These are phyloP conservation scores for Triplophysa rosa DNA, from an alignment of 2,113 vertebrate species.

Conservation along the genomic window DNA sequence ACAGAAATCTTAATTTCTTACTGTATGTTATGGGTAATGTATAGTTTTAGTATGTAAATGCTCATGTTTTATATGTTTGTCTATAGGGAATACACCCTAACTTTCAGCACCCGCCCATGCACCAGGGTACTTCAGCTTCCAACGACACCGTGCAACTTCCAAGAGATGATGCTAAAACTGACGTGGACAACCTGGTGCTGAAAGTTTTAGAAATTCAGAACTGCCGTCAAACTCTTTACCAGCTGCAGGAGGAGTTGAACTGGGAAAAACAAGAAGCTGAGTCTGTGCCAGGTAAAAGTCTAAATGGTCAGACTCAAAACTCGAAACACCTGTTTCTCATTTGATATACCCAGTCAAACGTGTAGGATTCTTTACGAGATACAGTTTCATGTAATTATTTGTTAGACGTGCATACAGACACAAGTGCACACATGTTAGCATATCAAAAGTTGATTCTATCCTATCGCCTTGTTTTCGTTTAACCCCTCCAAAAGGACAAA, in stretches of 20 bases:
- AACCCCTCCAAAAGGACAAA: slow-evolving; percentile 57
- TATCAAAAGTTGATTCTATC: neutral
- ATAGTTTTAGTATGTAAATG: neutral
- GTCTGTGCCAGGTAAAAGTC: slow-evolving; percentile 61
- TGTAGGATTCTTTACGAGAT: too few species aligned
- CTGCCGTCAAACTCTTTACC: slow-evolving; percentile 68
- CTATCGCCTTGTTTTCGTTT: neutral
- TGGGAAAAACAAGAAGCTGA: slow-evolving; percentile 75
- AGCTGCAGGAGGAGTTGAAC: slow-evolving; percentile 73
- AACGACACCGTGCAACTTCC: slow-evolving; percentile 15
- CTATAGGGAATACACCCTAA: neutral
- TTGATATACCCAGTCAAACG: too few species aligned
- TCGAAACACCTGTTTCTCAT: too few species aligned
- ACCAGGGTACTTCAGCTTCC: neutral
- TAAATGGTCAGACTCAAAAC: too few species aligned
- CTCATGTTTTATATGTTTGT: neutral
- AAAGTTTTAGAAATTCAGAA: slow-evolving; percentile 69
- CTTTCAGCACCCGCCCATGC: neutral
- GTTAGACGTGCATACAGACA: neutral
- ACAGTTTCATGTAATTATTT: slow-evolving; percentile 3
- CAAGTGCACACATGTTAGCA: slow-evolving; percentile 1
- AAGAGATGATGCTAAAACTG: slow-evolving; percentile 16
- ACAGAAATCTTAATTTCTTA: neutral
- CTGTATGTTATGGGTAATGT: neutral
- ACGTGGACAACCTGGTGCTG: slow-evolving; percentile 61